phyloP scores from a whole-genome alignment of 2,113 vertebrate species.

The Onychostoma macrolepis region DNA sequence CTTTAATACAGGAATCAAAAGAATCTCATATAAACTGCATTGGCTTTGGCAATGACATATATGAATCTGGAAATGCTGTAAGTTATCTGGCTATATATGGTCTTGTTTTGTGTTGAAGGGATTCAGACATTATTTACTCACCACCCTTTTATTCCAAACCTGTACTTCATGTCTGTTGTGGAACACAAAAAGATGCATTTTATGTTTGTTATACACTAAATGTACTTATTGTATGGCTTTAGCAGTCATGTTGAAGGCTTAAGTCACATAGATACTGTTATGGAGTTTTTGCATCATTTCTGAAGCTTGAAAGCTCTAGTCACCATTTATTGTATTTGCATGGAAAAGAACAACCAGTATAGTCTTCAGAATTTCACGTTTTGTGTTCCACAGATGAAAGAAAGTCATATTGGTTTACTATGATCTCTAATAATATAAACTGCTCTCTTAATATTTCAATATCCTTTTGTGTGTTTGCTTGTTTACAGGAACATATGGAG shows the following conservation, averaged over 20 bases:
- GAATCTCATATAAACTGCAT: background rate
- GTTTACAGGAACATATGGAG: slow-evolving; percentile 55
- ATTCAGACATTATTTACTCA: background rate
- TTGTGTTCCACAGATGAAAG: background rate
- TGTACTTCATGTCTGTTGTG: background rate
- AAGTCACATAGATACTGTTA: background rate
- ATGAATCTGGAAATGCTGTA: slow-evolving; percentile 58
- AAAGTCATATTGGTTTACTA: too few species aligned
- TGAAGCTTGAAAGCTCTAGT: background rate
- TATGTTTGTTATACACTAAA: background rate
- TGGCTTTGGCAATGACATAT: slow-evolving; percentile 63
- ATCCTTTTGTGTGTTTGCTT: slow-evolving; percentile 18
- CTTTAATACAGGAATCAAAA: accelerated
- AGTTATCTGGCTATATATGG: slow-evolving; percentile 44
- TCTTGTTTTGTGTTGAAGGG: background rate
- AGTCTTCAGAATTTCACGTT: background rate
- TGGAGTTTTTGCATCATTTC: background rate
- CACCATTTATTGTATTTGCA: background rate
- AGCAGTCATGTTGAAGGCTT: background rate
- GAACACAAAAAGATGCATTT: background rate
- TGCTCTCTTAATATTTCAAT: background rate
- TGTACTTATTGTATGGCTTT: background rate
- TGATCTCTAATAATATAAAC: background rate
- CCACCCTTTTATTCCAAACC: background rate
- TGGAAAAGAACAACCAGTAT: background rate